Conservation (phyloP, 1,140 invertebrate genomes). For the Gonatopus flavifemur region DNA sequence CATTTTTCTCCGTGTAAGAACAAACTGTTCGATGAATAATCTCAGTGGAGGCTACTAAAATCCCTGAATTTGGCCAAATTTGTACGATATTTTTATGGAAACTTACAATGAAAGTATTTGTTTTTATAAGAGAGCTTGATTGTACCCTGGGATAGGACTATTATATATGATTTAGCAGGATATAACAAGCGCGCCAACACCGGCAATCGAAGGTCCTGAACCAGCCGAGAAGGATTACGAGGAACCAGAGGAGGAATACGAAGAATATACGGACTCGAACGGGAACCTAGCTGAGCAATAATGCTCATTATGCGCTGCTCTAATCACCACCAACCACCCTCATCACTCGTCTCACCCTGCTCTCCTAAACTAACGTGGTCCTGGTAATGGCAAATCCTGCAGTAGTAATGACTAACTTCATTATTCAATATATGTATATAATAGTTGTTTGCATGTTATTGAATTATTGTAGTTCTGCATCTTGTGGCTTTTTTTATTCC, state of each 20-base stretch:
- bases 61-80: too few relatives aligned
- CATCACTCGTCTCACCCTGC: conserved; percentile 21
- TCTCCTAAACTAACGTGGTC: conserved; percentile 42
- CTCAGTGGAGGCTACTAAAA: neutral
- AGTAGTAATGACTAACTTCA: conserved; percentile 26
- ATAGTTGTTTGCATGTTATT: conserved; percentile 21
- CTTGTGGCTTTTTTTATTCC: too few relatives aligned
- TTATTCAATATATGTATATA: too few relatives aligned
- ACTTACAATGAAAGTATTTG: too few relatives aligned
- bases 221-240: conserved; percentile 56
- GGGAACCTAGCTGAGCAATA: conserved; percentile 56
- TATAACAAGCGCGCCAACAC: conserved; percentile 43
- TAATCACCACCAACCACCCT: conserved; percentile 40
- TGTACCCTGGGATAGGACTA: conserved; percentile 24
- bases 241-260: conserved; percentile 50
- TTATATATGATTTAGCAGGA: conserved; percentile 48
- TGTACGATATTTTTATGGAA: too few relatives aligned
- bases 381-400: conserved; percentile 39
- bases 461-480: too few relatives aligned
- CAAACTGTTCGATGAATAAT: neutral
- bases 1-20: neutral
- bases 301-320: conserved; percentile 43
- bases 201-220: conserved; percentile 51
- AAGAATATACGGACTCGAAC: conserved; percentile 50
- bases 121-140: too few relatives aligned